Evolutionary conservation across 2,113 vertebrate genomes (phyloP).

Genomic region (Callipepla californica): DNA sequence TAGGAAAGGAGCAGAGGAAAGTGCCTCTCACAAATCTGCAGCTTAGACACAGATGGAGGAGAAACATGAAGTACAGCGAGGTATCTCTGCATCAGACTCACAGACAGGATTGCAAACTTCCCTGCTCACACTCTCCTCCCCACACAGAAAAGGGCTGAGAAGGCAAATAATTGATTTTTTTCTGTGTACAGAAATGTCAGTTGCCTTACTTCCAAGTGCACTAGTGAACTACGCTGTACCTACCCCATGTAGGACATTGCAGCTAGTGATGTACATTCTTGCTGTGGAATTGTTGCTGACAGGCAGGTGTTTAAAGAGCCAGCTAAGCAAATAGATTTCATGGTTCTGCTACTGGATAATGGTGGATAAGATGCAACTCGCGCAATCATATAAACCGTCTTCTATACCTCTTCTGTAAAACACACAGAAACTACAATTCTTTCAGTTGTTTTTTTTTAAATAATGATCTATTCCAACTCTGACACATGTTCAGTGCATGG

Average conservation of each 20-base stretch:
- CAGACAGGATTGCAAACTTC: background rate
- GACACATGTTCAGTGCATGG: background rate
- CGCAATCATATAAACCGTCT: background rate
- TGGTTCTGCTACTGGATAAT: background rate
- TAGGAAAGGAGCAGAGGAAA: background rate
- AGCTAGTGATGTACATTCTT: background rate
- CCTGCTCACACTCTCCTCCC: background rate
- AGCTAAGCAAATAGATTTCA: background rate
- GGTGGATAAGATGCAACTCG: background rate
- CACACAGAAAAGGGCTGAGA: background rate
- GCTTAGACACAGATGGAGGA: background rate
- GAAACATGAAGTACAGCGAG: background rate
- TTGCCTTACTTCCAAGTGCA: background rate
- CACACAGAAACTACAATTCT: background rate
- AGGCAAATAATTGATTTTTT: background rate
- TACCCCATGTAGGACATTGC: background rate
- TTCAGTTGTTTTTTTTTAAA: background rate
- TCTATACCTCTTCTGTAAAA: background rate
- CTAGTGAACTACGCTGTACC: background rate
- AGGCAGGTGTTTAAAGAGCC: background rate
- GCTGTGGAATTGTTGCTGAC: background rate
- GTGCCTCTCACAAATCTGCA: accelerated
- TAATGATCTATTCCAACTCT: background rate
- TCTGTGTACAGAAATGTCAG: background rate
- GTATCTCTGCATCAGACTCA: background rate